These are phyloP conservation scores for Pseudococcus viburni DNA, from an alignment of 2,888 invertebrate genomes.

Conservation along the genomic window DNA sequence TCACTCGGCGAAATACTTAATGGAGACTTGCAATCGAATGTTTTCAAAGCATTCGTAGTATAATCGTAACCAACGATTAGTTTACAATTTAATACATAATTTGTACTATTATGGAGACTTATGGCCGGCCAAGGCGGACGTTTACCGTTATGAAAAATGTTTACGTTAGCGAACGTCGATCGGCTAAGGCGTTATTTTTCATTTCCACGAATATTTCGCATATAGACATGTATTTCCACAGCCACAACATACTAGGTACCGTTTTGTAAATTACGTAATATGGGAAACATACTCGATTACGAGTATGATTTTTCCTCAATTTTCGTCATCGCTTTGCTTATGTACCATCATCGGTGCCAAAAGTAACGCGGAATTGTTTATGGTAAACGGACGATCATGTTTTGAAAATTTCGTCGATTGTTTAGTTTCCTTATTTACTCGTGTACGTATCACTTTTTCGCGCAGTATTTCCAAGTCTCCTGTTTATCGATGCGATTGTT, in stretches of 20 bases:
- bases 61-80: neutral
- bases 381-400: neutral
- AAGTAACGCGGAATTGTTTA: neutral
- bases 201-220: constrained; percentile 35
- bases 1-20: too few relatives aligned
- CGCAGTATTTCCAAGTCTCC: neutral
- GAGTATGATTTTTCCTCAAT: neutral
- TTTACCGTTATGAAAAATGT: constrained; percentile 44
- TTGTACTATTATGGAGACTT: constrained; percentile 2
- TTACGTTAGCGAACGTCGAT: constrained; percentile 26
- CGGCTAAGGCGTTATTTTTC: neutral
- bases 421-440: constrained; percentile 40
- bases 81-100: neutral
- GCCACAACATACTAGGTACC: neutral
- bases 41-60: too few relatives aligned
- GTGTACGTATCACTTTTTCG: constrained; percentile 1
- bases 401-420: neutral
- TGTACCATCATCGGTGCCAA: neutral
- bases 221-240: constrained; percentile 10
- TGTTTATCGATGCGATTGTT: neutral
- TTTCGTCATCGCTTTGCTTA: neutral
- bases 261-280: constrained; percentile 37
- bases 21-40: too few relatives aligned
- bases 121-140: neutral
- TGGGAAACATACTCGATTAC: neutral